Conservation (phyloP, 2,113 vertebrate species). For the Gasterosteus aculeatus region DNA sequence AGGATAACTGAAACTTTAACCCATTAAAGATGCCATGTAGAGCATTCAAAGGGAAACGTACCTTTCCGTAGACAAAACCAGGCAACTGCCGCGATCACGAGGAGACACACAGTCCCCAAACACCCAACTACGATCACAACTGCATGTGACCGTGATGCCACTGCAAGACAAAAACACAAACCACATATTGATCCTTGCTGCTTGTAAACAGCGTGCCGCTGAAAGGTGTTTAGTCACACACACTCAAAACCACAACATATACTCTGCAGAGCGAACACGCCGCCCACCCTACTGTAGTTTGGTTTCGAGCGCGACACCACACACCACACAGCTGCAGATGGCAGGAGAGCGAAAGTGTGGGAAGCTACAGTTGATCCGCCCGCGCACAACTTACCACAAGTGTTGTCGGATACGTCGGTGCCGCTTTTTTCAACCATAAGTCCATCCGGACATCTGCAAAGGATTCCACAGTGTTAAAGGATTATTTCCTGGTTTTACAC, state of each 20-base stretch:
- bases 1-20: not conserved
- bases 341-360: not conserved
- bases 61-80: accelerated
- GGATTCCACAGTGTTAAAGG: conserved; percentile 2
- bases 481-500: not conserved
- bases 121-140: accelerated
- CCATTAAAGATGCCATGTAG: not conserved
- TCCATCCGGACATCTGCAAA: conserved; percentile 59
- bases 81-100: accelerated
- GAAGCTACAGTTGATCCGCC: not conserved
- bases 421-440: not conserved
- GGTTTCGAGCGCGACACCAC: conserved; percentile 6
- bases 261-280: not conserved
- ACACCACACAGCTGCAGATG: conserved; percentile 15
- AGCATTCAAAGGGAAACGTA: conserved; percentile 4
- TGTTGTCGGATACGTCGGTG: conserved; percentile 47
- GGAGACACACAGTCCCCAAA: accelerated
- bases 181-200: not conserved
- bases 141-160: accelerated
- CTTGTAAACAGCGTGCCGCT: not conserved
- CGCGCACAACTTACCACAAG: conserved; percentile 72
- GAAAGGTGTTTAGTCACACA: conserved; percentile 25
- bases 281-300: conserved; percentile 20
- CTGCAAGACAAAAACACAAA: conserved; percentile 6
- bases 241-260: conserved; percentile 30